Conservation (phyloP, 2,888 invertebrate genomes). For the Drymonia ruficornis region DNA sequence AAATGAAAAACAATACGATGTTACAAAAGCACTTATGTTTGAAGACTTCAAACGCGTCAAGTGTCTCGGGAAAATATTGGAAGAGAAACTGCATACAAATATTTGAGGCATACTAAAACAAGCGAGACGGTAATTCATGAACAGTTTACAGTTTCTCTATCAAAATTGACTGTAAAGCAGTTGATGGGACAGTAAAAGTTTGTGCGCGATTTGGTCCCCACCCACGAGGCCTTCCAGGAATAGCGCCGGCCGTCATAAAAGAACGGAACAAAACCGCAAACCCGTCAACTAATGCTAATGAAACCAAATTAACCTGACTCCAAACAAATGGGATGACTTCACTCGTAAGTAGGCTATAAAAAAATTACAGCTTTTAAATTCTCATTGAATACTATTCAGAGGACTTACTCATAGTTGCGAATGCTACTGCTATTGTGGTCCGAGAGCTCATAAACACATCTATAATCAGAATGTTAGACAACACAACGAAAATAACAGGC, state of each 20-base stretch:
- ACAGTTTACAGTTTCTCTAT: constrained; percentile 39
- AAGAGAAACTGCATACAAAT: constrained; percentile 7
- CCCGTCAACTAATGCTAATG: constrained; percentile 62
- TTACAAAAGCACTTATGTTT: constrained; percentile 9
- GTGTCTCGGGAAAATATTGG: constrained; percentile 9
- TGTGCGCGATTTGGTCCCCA: constrained; percentile 60
- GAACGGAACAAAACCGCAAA: constrained; percentile 64
- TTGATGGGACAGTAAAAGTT: constrained; percentile 63
- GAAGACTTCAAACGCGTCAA: background rate
- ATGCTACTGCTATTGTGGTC: constrained; percentile 25
- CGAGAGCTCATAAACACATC: constrained; percentile 48
- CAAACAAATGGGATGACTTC: constrained; percentile 54
- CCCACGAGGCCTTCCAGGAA: constrained; percentile 67
- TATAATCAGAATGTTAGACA: constrained; percentile 45
- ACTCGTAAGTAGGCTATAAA: constrained; percentile 26
- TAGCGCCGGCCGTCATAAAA: constrained; percentile 68
- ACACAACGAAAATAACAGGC: constrained; percentile 64
- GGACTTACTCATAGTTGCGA: constrained; percentile 9
- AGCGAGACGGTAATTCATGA: constrained; percentile 34
- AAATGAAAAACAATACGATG: constrained; percentile 3
- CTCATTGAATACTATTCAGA: constrained; percentile 23
- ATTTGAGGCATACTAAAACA: constrained; percentile 3
- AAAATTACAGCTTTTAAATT: constrained; percentile 24
- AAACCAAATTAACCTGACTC: constrained; percentile 61
- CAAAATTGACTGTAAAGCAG: constrained; percentile 55